Conservation (phyloP, 2,113 vertebrate genomes). For the Setophaga coronata region DNA sequence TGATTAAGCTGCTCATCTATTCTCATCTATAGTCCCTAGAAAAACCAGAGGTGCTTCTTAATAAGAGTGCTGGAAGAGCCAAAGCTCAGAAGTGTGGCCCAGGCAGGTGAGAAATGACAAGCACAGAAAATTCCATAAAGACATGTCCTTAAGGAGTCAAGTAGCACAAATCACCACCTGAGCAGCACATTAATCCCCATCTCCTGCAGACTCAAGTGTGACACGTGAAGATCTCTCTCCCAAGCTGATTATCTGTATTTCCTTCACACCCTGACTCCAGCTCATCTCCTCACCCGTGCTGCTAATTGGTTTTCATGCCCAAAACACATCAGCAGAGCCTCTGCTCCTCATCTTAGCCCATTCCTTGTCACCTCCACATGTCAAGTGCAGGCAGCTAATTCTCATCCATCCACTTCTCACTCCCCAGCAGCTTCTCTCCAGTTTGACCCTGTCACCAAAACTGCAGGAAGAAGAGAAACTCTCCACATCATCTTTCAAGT, state of each 20-base stretch:
- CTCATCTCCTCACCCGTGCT: not conserved
- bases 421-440: not conserved
- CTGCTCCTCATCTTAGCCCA: not conserved
- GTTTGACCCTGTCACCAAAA: not conserved
- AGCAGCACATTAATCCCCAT: not conserved
- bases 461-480: not conserved
- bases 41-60: not conserved
- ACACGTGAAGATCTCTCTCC: not conserved
- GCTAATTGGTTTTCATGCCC: not conserved
- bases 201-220: not conserved
- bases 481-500: not conserved
- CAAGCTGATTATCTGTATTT: not conserved
- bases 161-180: not conserved
- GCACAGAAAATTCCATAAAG: not conserved
- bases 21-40: rapidly evolving
- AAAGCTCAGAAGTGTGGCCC: not conserved
- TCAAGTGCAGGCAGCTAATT: not conserved
- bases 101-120: not conserved
- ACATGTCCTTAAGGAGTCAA: not conserved
- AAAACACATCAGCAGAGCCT: not conserved
- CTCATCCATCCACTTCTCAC: not conserved
- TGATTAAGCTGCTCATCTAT: not conserved
- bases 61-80: not conserved
- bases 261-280: not conserved
- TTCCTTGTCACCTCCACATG: not conserved